These are phyloP conservation scores for rat (Rattus norvegicus) DNA, from an alignment of 2,113 vertebrate species.

Conservation along the genomic window GRCr8 NC_086028.1:11741501-11742000, in stretches of 20 bases:
- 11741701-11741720: not conserved
- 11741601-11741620: not conserved
- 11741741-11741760: rapidly evolving
- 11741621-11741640: not conserved
- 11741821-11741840: constrained; percentile 89
- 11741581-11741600: not conserved
- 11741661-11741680: not conserved
- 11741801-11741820: constrained; percentile 83
- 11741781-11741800: constrained; percentile 12
- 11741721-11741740: not conserved
- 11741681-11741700: rapidly evolving
- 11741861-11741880: constrained; percentile 92
- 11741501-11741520: not conserved
- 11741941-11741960: constrained; percentile 96
- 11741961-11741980: constrained; percentile 96
- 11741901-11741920: constrained; percentile 97
- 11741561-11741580: not conserved
- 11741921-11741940: constrained; percentile 87
- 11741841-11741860: constrained; percentile 95
- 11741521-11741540: not conserved
- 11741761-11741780: not conserved
- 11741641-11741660: not conserved
- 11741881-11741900: constrained; percentile 96
- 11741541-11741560: not conserved
- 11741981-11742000: constrained; percentile 96